Evolutionary conservation across 1,140 invertebrate genomes (phyloP), one percentile per base, ranked within the genome.

Genomic region (Penaeus chinensis): DNA sequence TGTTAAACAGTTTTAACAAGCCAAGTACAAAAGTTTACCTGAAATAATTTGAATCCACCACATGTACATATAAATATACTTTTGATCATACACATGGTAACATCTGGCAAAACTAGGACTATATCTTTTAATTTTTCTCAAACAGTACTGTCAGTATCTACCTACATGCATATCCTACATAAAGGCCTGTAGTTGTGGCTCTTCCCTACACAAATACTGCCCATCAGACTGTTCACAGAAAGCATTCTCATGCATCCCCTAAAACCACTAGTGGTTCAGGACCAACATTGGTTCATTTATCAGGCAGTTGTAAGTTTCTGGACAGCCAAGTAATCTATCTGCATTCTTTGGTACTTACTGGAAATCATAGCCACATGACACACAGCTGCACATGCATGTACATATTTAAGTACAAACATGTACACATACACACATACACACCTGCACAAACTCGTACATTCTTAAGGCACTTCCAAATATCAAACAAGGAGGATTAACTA

Each of bases 341-440:
- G 82, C 62, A 84, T 76, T 84, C 82, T 84, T 84, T 84, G 82
- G 82, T 84, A 84, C 24, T 84, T 84, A 84, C 24, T 84, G 69
- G 82, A 84, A 84, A 60, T 54, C 66, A 84, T 32, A 74, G 47
- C 60, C 32, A 84, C 32, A 84, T 84, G 69, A 71, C 42, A 84
- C 37, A 76, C 71, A 61, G 22, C 22, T 37, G 61, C 42, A 79
- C 42, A 19, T n/a, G 19, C 19, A 54, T 22, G 37, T 54, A 47
- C 32, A 24, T 54, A 47, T 8, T 22, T 16, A 54, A 7, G 13
- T n/a, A 22, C 19, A 54, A 24, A 24, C 27, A 47, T 11, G n/a
- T 79, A 47, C 19, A 24, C 13, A 11, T 22, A 10, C 42, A 13
- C 77, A 11, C 61, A 11, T 24, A 79, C 77, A 79, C 42, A n/a